phyloP scores from a whole-genome alignment of 2,797 vertebrate species.

The Rhyacichthys aspro region DNA sequence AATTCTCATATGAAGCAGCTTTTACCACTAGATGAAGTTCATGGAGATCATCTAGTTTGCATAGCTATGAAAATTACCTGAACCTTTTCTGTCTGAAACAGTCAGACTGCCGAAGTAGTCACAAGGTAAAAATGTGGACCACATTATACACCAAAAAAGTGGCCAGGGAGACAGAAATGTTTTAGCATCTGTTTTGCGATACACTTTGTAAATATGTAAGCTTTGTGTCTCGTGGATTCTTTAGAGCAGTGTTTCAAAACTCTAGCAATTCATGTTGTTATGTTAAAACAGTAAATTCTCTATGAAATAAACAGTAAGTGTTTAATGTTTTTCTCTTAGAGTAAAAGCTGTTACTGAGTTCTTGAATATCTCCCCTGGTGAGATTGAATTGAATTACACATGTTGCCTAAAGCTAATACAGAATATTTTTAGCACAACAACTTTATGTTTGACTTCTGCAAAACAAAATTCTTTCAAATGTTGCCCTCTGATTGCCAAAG shows the following conservation, averaged over 20 bases:
- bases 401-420: conserved; percentile 58
- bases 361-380: conserved; percentile 51
- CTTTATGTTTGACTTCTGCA: conserved; percentile 42
- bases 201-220: too few species aligned
- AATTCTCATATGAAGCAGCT: too few species aligned
- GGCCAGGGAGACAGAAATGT: neutral
- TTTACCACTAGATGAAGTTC: too few species aligned
- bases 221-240: too few species aligned
- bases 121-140: too few species aligned
- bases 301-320: conserved; percentile 33
- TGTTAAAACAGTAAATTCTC: conserved; percentile 30
- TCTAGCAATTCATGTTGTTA: conserved; percentile 8
- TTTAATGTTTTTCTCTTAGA: conserved; percentile 28
- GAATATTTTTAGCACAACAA: conserved; percentile 40
- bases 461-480: conserved; percentile 28
- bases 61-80: too few species aligned
- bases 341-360: conserved; percentile 37
- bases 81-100: too few species aligned
- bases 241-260: conserved; percentile 6
- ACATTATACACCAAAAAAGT: conserved; percentile 11
- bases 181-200: neutral
- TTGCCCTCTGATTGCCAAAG: conserved; percentile 19
- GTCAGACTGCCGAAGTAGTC: too few species aligned
- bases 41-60: too few species aligned
- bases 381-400: conserved; percentile 59